phyloP scores from a whole-genome alignment of 2,797 vertebrate genomes.

The Schizopygopsis malacanthus region DNA sequence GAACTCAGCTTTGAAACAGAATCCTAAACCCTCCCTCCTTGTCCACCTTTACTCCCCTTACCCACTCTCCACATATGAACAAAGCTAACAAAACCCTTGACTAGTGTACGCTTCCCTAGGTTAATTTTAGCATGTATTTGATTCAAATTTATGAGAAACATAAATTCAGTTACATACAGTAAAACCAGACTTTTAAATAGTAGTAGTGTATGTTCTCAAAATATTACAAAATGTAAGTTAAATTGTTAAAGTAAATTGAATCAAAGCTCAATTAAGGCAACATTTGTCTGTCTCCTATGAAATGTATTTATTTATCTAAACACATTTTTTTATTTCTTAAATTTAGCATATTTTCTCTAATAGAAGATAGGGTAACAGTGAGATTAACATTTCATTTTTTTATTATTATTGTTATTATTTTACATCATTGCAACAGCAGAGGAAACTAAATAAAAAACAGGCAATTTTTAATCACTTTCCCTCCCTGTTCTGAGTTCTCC shows the following conservation, averaged over 20 bases:
- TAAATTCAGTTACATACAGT: background rate
- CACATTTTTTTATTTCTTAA: background rate
- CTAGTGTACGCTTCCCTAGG: too few species aligned
- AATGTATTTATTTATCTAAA: background rate
- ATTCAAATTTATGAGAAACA: background rate
- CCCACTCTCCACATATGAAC: too few species aligned
- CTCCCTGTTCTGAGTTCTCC: slow-evolving; percentile 11
- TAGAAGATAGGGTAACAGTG: slow-evolving; percentile 3
- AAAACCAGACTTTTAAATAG: background rate
- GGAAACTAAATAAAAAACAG: slow-evolving; percentile 30
- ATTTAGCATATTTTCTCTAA: background rate
- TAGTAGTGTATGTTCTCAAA: background rate
- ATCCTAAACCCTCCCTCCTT: too few species aligned
- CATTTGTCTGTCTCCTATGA: background rate
- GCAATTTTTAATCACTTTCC: slow-evolving; percentile 8
- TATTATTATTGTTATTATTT: slow-evolving; percentile 50
- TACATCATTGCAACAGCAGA: slow-evolving; percentile 55
- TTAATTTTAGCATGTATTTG: background rate
- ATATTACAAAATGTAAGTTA: background rate
- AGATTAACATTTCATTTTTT: slow-evolving; percentile 2
- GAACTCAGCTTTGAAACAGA: too few species aligned
- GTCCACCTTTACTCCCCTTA: too few species aligned
- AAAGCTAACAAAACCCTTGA: too few species aligned
- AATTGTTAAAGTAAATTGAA: background rate
- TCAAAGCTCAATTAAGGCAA: background rate